These are phyloP conservation scores for Caranx ignobilis DNA, from an alignment of 2,113 vertebrate species.

Conservation along the genomic window DNA sequence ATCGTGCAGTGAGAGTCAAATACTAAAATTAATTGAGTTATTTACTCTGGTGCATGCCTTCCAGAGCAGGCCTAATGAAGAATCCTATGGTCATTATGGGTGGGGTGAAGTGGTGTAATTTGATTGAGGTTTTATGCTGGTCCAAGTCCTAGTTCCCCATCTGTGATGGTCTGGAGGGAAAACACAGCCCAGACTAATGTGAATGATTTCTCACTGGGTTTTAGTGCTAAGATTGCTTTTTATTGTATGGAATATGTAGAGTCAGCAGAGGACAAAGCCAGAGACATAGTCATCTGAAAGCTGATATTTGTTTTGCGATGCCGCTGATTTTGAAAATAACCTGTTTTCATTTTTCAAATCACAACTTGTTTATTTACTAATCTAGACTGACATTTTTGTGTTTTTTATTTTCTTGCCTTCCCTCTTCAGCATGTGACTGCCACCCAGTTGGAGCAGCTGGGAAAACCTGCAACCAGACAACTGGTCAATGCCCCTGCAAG, in stretches of 20 bases:
- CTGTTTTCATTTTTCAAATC: slow-evolving; percentile 26
- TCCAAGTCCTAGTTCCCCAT: slow-evolving; percentile 69
- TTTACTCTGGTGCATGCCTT: slow-evolving; percentile 48
- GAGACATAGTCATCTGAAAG: slow-evolving; percentile 35
- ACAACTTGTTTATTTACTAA: slow-evolving; percentile 24
- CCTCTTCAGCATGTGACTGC: slow-evolving; percentile 93
- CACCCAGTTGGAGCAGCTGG: slow-evolving; percentile 98
- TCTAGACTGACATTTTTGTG: not conserved
- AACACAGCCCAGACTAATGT: slow-evolving; percentile 39
- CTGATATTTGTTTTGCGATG: slow-evolving; percentile 31
- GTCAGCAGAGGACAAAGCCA: slow-evolving; percentile 37
- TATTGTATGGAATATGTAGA: slow-evolving; percentile 51
- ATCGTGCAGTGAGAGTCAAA: slow-evolving; percentile 30
- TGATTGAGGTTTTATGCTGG: slow-evolving; percentile 72
- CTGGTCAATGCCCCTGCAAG: slow-evolving; percentile 99
- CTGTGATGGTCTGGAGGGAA: slow-evolving; percentile 64
- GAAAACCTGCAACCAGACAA: slow-evolving; percentile 99
- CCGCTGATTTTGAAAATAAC: slow-evolving; percentile 17
- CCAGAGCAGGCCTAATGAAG: slow-evolving; percentile 54
- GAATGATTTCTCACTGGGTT: slow-evolving; percentile 51
- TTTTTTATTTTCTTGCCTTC: not conserved
- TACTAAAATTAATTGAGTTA: slow-evolving; percentile 60
- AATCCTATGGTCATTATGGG: slow-evolving; percentile 55
- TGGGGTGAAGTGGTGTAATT: slow-evolving; percentile 62
- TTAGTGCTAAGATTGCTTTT: slow-evolving; percentile 40